These are phyloP conservation scores for Trypoxylon attenuatum DNA, from an alignment of 2,888 invertebrate species.

Conservation along the genomic window DNA sequence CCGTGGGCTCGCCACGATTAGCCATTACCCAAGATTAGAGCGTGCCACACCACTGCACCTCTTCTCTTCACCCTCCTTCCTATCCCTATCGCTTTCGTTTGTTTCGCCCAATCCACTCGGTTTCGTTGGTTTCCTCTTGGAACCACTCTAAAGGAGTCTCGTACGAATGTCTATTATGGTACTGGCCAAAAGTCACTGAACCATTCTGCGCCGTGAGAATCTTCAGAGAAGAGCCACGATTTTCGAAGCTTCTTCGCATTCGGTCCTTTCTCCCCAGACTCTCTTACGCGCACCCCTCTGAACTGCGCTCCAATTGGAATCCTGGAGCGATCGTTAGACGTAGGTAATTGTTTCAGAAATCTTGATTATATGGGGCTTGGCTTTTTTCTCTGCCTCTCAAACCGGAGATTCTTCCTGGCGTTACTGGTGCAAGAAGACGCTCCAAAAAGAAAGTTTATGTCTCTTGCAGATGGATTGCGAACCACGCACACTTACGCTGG, in stretches of 20 bases:
- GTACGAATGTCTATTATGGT: slow-evolving; percentile 46
- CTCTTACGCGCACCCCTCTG: not conserved
- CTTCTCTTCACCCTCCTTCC: slow-evolving; percentile 17
- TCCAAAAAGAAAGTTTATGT: not conserved
- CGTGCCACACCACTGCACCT: slow-evolving; percentile 45
- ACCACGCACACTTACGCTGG: not conserved
- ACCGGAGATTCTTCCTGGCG: not conserved
- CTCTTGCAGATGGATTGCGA: not conserved
- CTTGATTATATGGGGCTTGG: slow-evolving; percentile 31
- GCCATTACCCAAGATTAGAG: slow-evolving; percentile 66
- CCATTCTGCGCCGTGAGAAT: slow-evolving; percentile 31
- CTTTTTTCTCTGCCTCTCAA: not conserved
- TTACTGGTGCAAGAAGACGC: not conserved
- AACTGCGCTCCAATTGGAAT: not conserved
- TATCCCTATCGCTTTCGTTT: slow-evolving; percentile 1
- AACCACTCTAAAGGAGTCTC: slow-evolving; percentile 9
- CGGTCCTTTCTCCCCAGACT: not conserved
- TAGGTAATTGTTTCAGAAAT: slow-evolving; percentile 25
- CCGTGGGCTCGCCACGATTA: slow-evolving; percentile 57
- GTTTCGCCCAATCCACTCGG: slow-evolving; percentile 22
- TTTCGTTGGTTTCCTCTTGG: slow-evolving; percentile 14
- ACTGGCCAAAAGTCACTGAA: slow-evolving; percentile 31
- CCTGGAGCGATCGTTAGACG: slow-evolving; percentile 30
- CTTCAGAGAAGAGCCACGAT: slow-evolving; percentile 13
- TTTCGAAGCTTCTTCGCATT: not conserved